These are phyloP conservation scores for Eristalis arbustorum DNA, from an alignment of 2,888 invertebrate species.

Conservation along the genomic window DNA sequence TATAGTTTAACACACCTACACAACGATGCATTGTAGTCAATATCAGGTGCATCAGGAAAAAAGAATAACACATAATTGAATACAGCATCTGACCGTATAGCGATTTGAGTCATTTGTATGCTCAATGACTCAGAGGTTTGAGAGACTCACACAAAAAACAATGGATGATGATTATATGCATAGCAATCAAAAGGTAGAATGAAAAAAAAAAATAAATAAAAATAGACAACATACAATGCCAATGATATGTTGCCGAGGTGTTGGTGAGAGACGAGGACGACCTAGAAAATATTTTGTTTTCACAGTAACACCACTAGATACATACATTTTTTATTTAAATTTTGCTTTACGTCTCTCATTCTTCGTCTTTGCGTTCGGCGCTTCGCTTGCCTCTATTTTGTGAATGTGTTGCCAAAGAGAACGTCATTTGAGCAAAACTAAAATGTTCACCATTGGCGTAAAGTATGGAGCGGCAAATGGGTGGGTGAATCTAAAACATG, in stretches of 20 bases:
- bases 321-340: conserved; percentile 25
- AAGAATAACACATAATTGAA: not conserved
- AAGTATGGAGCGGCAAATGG: not conserved
- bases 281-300: conserved; percentile 55
- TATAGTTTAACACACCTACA: conserved; percentile 16
- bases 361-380: conserved; percentile 9
- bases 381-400: conserved; percentile 11
- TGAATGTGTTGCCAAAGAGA: conserved; percentile 14
- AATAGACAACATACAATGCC: conserved; percentile 17
- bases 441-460: no score
- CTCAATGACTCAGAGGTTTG: conserved; percentile 18
- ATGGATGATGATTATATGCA: not conserved
- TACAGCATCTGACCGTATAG: conserved; percentile 22
- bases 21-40: not conserved
- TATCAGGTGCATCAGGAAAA: conserved; percentile 46
- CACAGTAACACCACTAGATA: conserved; percentile 39
- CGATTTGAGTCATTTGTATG: conserved; percentile 20
- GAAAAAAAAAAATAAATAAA: not conserved
- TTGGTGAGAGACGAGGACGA: conserved; percentile 36
- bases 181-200: not conserved
- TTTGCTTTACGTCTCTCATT: conserved; percentile 37
- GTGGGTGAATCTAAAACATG: not conserved
- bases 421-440: not conserved
- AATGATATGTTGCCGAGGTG: not conserved
- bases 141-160: not conserved